A percentile compares a stretch with the other conserved stretches of the same genome.
These are phyloP conservation scores for Amblyraja radiata DNA, from an alignment of 2,797 vertebrate species.

Conservation along the genomic window DNA sequence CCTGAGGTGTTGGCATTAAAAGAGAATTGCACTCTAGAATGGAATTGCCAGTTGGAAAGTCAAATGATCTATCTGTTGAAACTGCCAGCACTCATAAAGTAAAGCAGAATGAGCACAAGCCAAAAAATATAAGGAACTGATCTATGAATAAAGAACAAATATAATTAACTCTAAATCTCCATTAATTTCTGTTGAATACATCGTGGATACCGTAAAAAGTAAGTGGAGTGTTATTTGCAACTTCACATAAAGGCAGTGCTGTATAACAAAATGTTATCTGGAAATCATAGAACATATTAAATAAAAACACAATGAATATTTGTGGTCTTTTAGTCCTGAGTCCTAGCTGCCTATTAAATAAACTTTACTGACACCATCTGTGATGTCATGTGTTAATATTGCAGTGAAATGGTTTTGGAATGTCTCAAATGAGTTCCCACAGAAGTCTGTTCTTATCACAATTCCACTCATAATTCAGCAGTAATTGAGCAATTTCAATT, in stretches of 20 bases:
- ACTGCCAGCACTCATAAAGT: neutral
- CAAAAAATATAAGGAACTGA: neutral
- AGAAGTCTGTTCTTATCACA: neutral
- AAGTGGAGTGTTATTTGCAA: neutral
- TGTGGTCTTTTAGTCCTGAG: neutral
- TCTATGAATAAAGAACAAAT: neutral
- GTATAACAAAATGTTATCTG: neutral
- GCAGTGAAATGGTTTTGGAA: neutral
- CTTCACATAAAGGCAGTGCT: neutral
- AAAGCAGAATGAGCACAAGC: neutral
- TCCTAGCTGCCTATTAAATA: slow-evolving; percentile 24
- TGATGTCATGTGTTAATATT: slow-evolving; percentile 24
- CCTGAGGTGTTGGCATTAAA: too few species aligned
- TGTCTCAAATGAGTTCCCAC: neutral
- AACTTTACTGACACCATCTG: slow-evolving; percentile 7
- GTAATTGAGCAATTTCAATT: neutral
- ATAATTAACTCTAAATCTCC: neutral
- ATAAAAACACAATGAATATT: neutral
- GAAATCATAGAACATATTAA: neutral
- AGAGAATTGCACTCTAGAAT: neutral
- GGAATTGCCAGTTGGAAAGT: neutral
- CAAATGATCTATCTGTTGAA: neutral
- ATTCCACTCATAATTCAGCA: slow-evolving; percentile 15
- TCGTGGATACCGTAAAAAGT: neutral
- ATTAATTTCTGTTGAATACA: neutral